A percentile compares a stretch with the other conserved stretches of the same genome.
These are phyloP conservation scores for Antedon mediterranea DNA, from an alignment of 53 echinoderm and acorn worm species.

Conservation along the genomic window DNA sequence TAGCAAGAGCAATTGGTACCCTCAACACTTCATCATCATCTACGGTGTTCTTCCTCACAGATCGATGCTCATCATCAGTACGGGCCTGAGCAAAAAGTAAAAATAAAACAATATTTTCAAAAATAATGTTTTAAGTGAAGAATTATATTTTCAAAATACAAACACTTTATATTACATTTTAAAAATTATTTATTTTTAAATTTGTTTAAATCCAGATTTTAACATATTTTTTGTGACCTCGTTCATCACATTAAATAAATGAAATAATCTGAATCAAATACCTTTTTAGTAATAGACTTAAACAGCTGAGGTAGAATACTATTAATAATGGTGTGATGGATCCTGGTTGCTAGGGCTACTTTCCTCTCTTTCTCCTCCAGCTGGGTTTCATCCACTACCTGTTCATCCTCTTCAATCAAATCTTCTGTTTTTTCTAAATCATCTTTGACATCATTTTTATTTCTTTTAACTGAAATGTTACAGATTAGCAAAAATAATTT, in stretches of 20 bases:
- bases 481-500: no score
- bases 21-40: slow-evolving; percentile 70
- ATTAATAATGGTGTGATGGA: slow-evolving; percentile 64
- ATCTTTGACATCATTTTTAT: neutral
- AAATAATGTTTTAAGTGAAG: no score
- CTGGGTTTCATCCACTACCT: slow-evolving; percentile 10
- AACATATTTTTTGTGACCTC: no score
- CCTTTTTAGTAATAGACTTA: slow-evolving; percentile 72
- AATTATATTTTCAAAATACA: no score
- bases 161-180: no score
- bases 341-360: slow-evolving; percentile 65
- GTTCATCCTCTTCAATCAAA: slow-evolving; percentile 9
- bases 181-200: no score
- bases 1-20: slow-evolving; percentile 74
- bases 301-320: slow-evolving; percentile 80
- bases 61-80: slow-evolving; percentile 78
- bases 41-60: slow-evolving; percentile 27
- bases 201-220: no score
- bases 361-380: neutral
- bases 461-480: neutral
- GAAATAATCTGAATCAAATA: no score
- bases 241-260: no score
- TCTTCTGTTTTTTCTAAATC: neutral
- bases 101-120: no score
- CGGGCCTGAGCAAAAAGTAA: slow-evolving; percentile 23